These are phyloP conservation scores for Acomys russatus DNA, from an alignment of 2,797 vertebrate genomes.

Conservation along the genomic window DNA sequence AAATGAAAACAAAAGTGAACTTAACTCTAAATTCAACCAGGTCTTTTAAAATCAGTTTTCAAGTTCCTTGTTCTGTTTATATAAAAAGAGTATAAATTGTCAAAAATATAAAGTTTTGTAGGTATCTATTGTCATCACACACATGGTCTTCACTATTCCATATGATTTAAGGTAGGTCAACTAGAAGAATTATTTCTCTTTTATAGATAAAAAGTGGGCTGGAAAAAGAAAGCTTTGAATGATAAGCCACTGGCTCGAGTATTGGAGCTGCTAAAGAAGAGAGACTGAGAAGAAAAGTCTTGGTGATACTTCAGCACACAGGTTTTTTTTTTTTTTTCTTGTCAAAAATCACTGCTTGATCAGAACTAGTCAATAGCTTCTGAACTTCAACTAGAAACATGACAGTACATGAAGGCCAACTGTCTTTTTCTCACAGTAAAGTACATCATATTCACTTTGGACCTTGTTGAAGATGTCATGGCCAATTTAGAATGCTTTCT, in stretches of 20 bases:
- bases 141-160: not conserved
- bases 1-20: conserved; percentile 57
- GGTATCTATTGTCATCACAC: not conserved
- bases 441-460: not conserved
- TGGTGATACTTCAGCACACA: not conserved
- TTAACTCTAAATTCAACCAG: conserved; percentile 7
- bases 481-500: not conserved
- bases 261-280: not conserved
- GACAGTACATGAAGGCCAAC: not conserved
- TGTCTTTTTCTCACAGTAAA: not conserved
- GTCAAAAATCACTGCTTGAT: not conserved
- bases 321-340: not conserved
- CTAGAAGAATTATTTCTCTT: not conserved
- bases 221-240: not conserved
- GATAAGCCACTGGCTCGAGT: not conserved
- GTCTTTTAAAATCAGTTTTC: conserved; percentile 25
- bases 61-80: conserved; percentile 1
- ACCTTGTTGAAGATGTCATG: not conserved
- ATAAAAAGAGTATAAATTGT: not conserved
- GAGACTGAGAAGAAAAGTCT: not conserved
- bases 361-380: not conserved
- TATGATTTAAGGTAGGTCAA: conserved; percentile 21
- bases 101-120: conserved; percentile 7
- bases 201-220: not conserved
- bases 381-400: not conserved